These are phyloP conservation scores for Ophioderma brevispina DNA, from an alignment of 35 echinoderm and acorn worm genomes.

Conservation along the genomic window DNA sequence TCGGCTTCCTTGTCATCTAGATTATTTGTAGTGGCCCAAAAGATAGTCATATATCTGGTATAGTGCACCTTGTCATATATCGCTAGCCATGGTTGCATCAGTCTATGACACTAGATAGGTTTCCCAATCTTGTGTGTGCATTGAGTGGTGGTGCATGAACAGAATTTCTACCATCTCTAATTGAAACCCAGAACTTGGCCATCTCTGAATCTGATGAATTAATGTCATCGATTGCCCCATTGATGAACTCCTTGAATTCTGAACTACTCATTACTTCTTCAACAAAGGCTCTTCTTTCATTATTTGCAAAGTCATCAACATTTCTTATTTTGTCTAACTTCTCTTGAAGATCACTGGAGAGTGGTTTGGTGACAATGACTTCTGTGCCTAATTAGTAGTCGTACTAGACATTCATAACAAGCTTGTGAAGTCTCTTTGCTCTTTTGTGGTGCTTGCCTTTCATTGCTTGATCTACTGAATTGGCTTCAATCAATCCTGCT, in stretches of 20 bases:
- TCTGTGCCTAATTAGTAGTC: conserved; percentile 37
- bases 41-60: too few species aligned
- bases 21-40: too few species aligned
- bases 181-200: conserved; percentile 16
- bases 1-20: too few species aligned
- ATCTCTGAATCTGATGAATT: neutral
- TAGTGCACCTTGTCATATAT: too few species aligned
- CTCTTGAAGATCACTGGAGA: neutral
- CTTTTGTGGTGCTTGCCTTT: conserved; percentile 50
- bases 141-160: neutral
- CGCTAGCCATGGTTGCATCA: neutral
- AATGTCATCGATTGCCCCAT: conserved; percentile 2
- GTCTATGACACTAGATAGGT: neutral
- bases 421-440: conserved; percentile 6
- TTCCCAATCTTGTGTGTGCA: neutral
- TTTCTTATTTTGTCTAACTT: conserved; percentile 27
- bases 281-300: conserved; percentile 20
- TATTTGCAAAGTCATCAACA: neutral
- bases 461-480: conserved; percentile 52
- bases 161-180: neutral
- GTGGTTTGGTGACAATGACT: conserved; percentile 3
- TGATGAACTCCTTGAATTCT: conserved; percentile 30
- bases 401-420: conserved; percentile 41
- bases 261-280: conserved; percentile 5
- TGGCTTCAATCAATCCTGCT: conserved; percentile 35